Evolutionary conservation across 1,140 invertebrate species (phyloP).

Genomic region (Pectinophora gossypiella): DNA sequence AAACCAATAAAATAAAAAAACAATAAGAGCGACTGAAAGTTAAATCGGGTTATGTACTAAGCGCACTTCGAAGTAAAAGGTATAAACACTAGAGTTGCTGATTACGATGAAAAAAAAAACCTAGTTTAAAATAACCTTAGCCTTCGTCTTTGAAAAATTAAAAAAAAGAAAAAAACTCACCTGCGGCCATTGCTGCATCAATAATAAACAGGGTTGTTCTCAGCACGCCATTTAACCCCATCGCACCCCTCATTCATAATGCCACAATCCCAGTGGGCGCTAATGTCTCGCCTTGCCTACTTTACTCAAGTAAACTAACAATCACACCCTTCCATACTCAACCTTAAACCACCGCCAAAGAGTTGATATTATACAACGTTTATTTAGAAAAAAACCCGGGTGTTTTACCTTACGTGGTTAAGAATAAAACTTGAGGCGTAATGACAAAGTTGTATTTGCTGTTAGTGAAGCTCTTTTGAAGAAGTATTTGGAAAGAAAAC

Average conservation of each 20-base stretch:
- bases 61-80: too few relatives aligned
- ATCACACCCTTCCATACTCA: too few relatives aligned
- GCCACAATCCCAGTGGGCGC: slow-evolving; percentile 58
- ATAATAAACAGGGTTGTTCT: slow-evolving; percentile 49
- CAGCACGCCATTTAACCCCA: slow-evolving; percentile 61
- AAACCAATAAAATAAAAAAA: too few relatives aligned
- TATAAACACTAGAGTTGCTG: too few relatives aligned
- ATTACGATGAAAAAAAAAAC: too few relatives aligned
- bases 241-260: slow-evolving; percentile 65
- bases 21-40: too few relatives aligned
- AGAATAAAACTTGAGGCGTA: slow-evolving; percentile 62
- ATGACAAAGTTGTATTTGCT: slow-evolving; percentile 14
- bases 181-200: slow-evolving; percentile 51
- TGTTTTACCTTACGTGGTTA: slow-evolving; percentile 54
- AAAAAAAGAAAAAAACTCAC: too few relatives aligned
- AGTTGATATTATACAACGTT: slow-evolving; percentile 26
- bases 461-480: not conserved
- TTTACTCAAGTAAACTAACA: slow-evolving; percentile 51
- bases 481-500: too few relatives aligned
- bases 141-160: too few relatives aligned
- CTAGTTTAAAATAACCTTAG: too few relatives aligned
- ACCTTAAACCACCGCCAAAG: too few relatives aligned
- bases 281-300: slow-evolving; percentile 69
- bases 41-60: too few relatives aligned
- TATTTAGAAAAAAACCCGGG: slow-evolving; percentile 25